Conservation (phyloP, 2,888 invertebrate genomes). For the Apodemia duryi region DNA sequence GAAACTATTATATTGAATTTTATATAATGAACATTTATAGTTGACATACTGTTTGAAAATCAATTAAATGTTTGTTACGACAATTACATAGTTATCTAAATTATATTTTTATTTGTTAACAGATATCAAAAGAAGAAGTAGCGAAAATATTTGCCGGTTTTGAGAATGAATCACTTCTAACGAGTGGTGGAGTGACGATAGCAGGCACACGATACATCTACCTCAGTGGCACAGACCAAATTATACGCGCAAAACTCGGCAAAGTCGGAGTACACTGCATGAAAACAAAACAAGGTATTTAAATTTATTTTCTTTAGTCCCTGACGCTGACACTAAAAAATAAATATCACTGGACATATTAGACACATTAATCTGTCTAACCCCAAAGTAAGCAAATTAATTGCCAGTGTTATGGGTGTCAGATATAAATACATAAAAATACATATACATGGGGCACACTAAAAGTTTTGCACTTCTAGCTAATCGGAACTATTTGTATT, state of each 20-base stretch:
- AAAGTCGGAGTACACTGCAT: constrained; percentile 97
- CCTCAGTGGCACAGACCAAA: constrained; percentile 95
- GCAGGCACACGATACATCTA: constrained; percentile 96
- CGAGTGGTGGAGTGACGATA: constrained; percentile 94
- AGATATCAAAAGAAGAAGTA: constrained; percentile 96
- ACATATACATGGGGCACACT: no score
- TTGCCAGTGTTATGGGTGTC: no score
- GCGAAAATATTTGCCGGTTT: constrained; percentile 94
- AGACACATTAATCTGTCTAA: no score
- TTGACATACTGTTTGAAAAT: no score
- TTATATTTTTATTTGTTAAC: constrained; percentile 47
- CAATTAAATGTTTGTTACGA: background rate
- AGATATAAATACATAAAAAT: no score
- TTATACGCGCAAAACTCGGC: constrained; percentile 95
- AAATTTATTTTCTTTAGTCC: background rate
- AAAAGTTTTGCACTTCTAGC: no score
- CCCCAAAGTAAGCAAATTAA: no score
- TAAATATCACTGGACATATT: no score
- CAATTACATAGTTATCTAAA: background rate
- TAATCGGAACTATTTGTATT: no score
- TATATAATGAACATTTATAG: no score
- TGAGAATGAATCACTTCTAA: constrained; percentile 92
- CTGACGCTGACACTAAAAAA: no score
- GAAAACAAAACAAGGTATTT: constrained; percentile 94
- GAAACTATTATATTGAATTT: no score